Base-by-base conservation (phyloP, 2,888 invertebrate genomes). In the Perizoma affinitatum region DNA sequence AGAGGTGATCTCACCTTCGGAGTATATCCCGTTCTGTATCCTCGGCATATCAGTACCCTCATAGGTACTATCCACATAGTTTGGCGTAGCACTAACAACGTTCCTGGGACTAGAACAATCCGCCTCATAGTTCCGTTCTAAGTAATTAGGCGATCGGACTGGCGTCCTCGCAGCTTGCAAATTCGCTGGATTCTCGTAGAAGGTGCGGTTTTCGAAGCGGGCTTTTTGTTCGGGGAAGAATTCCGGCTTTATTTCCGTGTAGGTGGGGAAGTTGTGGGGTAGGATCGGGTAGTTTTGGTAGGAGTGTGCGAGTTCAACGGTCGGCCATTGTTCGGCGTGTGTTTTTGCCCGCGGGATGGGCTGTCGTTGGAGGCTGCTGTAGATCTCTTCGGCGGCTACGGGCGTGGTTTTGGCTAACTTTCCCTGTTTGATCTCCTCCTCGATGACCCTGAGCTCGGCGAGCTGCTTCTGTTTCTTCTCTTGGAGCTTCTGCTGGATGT, bases 391-490 rank as follows among this genome's bases (percentile, higher is more conserved):
- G 0, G 90, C 93, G 0, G 92, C 90, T 0, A 92, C 88, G 0
- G 92, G 90, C 0, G 91, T 87, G 58, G 94, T 93, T 76, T 94
- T 85, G 66, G 90, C 95, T 0, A 96, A 87, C 80, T 97, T 97
- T 0, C 96, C 96, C 71, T 96, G 96, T 74, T 96, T 96, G 55
- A 97, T 97, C 83, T 97, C 97, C 76, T 97, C 97, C 76, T 97
- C 97, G 54, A 92, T 92, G 33, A 92, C 96, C 63, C 96, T 93
- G 40, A 97, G 84, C 79, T 97, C 97, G 0, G 97, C 96, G 36
- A 97, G 87, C 76, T 97, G 97, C 68, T 97, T 97, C 75, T 96
- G 96, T 74, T 97, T 97, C 80, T 97, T 97, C 80, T 97, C 97
- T 78, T 96, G 96, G 0, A 97, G 89, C 79, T 97, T 97, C 73